Evolutionary conservation across 2,113 vertebrate genomes (phyloP), one percentile per base, ranked within the genome.

Genomic region (Oryzias javanicus): DNA sequence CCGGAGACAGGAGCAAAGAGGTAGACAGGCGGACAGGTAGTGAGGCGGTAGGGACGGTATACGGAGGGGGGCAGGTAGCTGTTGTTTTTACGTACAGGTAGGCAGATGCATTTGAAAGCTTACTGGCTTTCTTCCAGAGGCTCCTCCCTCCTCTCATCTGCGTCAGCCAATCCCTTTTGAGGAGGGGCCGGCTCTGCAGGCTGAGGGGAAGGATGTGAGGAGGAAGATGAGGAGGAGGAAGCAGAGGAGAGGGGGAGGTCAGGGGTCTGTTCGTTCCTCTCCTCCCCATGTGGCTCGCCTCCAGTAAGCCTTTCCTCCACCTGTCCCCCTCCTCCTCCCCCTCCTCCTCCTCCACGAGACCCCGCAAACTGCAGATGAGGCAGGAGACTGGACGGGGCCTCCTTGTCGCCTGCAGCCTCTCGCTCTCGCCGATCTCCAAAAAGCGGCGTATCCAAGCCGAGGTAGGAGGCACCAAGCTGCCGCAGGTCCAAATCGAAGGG

Each of bases 111-210:
- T 65, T 67, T 63, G 35, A 79, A 80, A 74, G 82, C 84, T 85
- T 86, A 86, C 82, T 85, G 78, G 80, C 82, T 85, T 77, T 85
- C 69, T 70, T 86, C 80, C 57, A 74, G 65, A 77, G 74, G 83
- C 57, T 67, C 80, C 67, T 27, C 74, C 67, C 70, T 74, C 51
- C 70, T 74, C 50, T 77, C 72, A 17, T 76, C 79, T 55, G 70
- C 67, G 10, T 85, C 77, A 3, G 47, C 76, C 76, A 79, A 72
- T 63, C 72, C 84, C 62, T 72, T 74, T 54, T 80, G 85, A 61
- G 78, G n/a, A 51, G 79, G 72, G 67, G 64, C 61, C 0, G 78
- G 61, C 62, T 82, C 84, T 41, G 75, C 62, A 14, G 79, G 79
- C 59, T 83, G 82, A 18, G 85, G 82, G 47, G 85, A 80, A 41